phyloP scores from a whole-genome alignment of 2,888 invertebrate species.

The Sericinus montela region DNA sequence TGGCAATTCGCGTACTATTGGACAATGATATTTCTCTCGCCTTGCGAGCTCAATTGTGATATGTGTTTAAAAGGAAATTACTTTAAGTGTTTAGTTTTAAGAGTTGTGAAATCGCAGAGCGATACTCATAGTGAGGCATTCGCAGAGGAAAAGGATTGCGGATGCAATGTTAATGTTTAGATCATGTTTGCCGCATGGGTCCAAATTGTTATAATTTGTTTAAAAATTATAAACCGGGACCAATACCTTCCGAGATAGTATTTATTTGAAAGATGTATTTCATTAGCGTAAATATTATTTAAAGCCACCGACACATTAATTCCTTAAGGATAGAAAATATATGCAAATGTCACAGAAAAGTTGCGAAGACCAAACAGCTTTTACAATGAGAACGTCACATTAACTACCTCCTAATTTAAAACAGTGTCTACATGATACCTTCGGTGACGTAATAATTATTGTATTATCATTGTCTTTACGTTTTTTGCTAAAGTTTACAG shows the following conservation, averaged over 20 bases:
- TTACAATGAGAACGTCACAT: conserved; percentile 47
- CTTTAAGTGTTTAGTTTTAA: conserved; percentile 62
- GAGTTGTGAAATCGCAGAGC: conserved; percentile 70
- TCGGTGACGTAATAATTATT: conserved; percentile 49
- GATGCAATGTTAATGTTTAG: conserved; percentile 59
- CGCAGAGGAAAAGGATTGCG: conserved; percentile 50
- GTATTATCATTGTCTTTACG: conserved; percentile 43
- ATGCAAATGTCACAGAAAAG: conserved; percentile 68
- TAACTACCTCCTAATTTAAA: conserved; percentile 77
- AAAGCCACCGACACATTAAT: conserved; percentile 80
- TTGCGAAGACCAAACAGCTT: conserved; percentile 62
- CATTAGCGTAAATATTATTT: conserved; percentile 75
- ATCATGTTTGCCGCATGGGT: conserved; percentile 73
- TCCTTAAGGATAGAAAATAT: conserved; percentile 78
- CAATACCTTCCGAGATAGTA: conserved; percentile 79
- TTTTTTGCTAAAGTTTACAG: conserved; percentile 36
- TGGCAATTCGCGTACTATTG: conserved; percentile 52
- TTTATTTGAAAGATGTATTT: conserved; percentile 78
- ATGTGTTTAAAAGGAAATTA: conserved; percentile 72
- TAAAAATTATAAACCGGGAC: conserved; percentile 80
- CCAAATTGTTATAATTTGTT: conserved; percentile 79
- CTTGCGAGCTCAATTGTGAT: conserved; percentile 74
- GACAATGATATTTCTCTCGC: conserved; percentile 69
- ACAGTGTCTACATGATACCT: conserved; percentile 56
- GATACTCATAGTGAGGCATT: conserved; percentile 66